Percentiles rank a stretch among this genome's conserved stretches.
Conservation (phyloP, 2,888 invertebrate species). For the Strigamia maritima region DNA sequence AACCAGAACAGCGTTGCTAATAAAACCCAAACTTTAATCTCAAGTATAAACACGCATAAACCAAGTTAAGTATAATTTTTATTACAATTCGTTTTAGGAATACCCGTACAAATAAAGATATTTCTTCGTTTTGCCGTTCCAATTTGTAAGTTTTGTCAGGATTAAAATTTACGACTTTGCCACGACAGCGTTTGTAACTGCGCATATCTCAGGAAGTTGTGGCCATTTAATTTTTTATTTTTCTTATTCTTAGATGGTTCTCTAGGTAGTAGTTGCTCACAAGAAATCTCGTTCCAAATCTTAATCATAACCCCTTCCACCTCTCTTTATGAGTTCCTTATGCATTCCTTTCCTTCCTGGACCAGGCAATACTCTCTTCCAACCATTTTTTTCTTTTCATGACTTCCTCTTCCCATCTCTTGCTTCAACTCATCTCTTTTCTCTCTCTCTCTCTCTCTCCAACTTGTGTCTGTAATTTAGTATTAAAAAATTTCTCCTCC, state of each 20-base stretch:
- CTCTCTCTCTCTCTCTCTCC: background rate
- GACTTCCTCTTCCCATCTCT: background rate
- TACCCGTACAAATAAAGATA: too few relatives aligned
- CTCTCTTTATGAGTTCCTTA: background rate
- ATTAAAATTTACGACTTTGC: constrained; percentile 17
- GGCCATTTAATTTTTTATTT: background rate
- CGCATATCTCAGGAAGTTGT: constrained; percentile 16
- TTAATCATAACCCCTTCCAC: constrained; percentile 16
- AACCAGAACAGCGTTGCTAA: too few relatives aligned
- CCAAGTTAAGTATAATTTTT: too few relatives aligned
- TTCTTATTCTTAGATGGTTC: background rate
- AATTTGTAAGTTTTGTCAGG: constrained; percentile 20
- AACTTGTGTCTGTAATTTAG: constrained; percentile 14
- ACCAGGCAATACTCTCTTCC: background rate
- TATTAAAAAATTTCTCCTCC: constrained; percentile 13
- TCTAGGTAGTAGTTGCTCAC: constrained; percentile 29
- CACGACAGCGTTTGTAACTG: background rate
- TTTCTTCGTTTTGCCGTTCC: background rate
- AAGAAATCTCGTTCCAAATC: constrained; percentile 24
- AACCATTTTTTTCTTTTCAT: background rate
- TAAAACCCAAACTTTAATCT: too few relatives aligned
- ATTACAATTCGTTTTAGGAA: too few relatives aligned
- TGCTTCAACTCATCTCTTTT: background rate
- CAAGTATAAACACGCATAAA: too few relatives aligned
- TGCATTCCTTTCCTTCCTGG: constrained; percentile 13